phyloP scores from a whole-genome alignment of 2,113 vertebrate species.

The Garra rufa region DNA sequence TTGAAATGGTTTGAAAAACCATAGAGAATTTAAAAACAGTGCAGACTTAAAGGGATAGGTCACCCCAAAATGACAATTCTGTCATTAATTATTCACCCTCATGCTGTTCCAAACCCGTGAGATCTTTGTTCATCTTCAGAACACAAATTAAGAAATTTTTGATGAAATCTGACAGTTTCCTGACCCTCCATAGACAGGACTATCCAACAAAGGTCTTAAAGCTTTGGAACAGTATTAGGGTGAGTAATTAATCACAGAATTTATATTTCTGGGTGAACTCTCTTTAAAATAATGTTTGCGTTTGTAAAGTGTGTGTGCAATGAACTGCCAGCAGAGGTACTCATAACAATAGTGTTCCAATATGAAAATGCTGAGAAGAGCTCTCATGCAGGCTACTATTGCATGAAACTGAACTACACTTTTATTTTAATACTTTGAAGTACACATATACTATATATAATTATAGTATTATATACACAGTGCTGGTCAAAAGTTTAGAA shows the following conservation, averaged over 20 bases:
- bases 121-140: too few species aligned
- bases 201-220: too few species aligned
- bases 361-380: background rate
- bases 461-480: background rate
- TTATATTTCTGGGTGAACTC: too few species aligned
- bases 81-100: too few species aligned
- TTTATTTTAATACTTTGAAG: background rate
- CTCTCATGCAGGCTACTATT: background rate
- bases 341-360: slow-evolving; percentile 50
- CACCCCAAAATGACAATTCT: too few species aligned
- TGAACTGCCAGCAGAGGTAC: slow-evolving; percentile 63
- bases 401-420: background rate
- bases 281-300: background rate
- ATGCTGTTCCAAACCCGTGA: too few species aligned
- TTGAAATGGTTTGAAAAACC: background rate
- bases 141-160: too few species aligned
- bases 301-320: slow-evolving; percentile 38
- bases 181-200: too few species aligned
- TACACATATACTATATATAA: background rate
- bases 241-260: background rate
- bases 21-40: background rate
- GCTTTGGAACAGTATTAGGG: too few species aligned
- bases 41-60: too few species aligned
- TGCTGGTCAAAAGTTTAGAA: background rate
- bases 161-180: too few species aligned